A percentile compares a stretch with the other conserved stretches of the same genome.
Conservation (phyloP, 2,888 invertebrate species). For the Molorchus minor region DNA sequence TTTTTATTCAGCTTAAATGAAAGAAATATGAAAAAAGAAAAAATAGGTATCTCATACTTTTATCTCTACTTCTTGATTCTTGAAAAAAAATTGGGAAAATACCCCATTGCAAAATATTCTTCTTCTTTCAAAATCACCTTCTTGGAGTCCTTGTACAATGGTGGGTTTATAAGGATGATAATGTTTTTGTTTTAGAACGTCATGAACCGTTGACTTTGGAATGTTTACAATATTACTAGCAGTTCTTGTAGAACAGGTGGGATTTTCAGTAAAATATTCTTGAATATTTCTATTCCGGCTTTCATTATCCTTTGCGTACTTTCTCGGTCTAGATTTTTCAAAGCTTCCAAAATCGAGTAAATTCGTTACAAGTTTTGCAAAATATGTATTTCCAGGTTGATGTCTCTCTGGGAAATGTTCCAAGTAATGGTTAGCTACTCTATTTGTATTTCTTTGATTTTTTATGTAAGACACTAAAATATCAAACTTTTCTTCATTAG, state of each 20-base stretch:
- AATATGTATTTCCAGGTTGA: background rate
- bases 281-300: background rate
- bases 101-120: background rate
- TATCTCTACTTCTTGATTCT: too few species aligned
- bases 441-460: background rate
- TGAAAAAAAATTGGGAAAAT: too few species aligned
- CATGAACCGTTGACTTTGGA: background rate
- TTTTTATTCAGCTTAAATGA: too few species aligned
- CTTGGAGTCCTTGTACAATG: background rate
- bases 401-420: background rate
- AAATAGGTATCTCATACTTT: too few species aligned
- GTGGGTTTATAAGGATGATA: background rate
- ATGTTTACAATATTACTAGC: background rate
- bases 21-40: too few species aligned
- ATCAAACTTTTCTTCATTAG: background rate
- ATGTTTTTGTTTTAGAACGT: background rate
- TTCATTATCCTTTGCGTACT: background rate
- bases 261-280: background rate
- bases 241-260: background rate
- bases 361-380: background rate
- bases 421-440: too few species aligned
- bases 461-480: background rate
- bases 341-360: background rate
- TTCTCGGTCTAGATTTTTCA: background rate
- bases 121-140: background rate